Conservation (phyloP, 2,888 invertebrate genomes). For the Biston betularia region DNA sequence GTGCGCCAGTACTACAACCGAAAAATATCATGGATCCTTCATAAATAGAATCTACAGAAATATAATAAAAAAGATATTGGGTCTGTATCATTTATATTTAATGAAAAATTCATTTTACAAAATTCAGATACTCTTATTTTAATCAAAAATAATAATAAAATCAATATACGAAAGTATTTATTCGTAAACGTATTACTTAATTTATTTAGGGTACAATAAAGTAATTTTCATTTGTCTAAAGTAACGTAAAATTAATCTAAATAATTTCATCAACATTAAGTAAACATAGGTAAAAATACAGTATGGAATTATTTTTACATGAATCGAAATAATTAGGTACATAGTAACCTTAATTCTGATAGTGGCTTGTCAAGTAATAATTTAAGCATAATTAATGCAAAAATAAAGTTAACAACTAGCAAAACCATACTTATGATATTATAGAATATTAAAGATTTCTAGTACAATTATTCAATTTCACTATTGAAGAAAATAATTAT, state of each 20-base stretch:
- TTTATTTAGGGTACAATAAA: conserved; percentile 31
- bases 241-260: conserved; percentile 32
- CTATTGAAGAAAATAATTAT: conserved; percentile 12
- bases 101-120: conserved; percentile 82
- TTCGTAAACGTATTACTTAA: conserved; percentile 63
- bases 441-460: conserved; percentile 12
- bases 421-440: conserved; percentile 30
- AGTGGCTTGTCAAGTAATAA: conserved; percentile 30
- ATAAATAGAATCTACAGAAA: neutral
- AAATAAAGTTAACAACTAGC: conserved; percentile 38
- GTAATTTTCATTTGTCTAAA: conserved; percentile 31
- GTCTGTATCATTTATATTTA: conserved; percentile 70
- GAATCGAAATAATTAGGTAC: conserved; percentile 25
- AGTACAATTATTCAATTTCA: conserved; percentile 13
- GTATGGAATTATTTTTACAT: conserved; percentile 18
- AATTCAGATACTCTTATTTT: conserved; percentile 73
- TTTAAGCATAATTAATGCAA: neutral
- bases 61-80: conserved; percentile 24
- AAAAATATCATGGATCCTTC: no score
- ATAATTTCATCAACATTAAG: conserved; percentile 25
- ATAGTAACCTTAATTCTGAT: neutral
- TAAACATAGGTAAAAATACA: conserved; percentile 9
- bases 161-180: conserved; percentile 56
- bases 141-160: conserved; percentile 65
- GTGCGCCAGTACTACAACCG: no score